phyloP scores from a whole-genome alignment of 1,140 invertebrate genomes.

The Philopotamus ludificatus region DNA sequence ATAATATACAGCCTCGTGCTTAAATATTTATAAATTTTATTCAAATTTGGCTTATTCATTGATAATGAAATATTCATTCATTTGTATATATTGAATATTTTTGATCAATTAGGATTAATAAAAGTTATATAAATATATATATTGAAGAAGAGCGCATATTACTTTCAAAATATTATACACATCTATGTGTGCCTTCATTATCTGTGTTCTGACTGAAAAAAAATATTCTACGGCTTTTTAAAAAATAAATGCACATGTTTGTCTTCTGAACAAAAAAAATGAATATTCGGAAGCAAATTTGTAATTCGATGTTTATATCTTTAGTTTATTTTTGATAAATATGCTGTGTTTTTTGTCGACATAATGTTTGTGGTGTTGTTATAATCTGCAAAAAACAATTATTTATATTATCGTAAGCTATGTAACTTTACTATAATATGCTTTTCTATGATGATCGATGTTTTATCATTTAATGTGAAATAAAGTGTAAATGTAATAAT shows the following conservation, averaged over 20 bases:
- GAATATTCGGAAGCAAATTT: constrained; percentile 1
- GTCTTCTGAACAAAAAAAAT: constrained; percentile 28
- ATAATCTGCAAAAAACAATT: too few species aligned
- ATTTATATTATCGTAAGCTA: constrained; percentile 21
- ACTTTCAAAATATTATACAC: constrained; percentile 37
- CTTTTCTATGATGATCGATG: constrained; percentile 41
- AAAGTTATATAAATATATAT: too few species aligned
- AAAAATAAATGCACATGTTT: constrained; percentile 25
- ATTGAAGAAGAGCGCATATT: too few species aligned
- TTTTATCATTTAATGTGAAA: constrained; percentile 36
- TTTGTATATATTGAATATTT: too few species aligned
- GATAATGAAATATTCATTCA: too few species aligned
- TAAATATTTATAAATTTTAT: too few species aligned
- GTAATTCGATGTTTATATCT: constrained; percentile 18
- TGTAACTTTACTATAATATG: constrained; percentile 40
- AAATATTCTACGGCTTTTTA: constrained; percentile 38
- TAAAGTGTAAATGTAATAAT: constrained; percentile 35
- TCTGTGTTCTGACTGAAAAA: constrained; percentile 41
- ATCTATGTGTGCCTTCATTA: constrained; percentile 41
- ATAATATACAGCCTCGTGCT: too few species aligned
- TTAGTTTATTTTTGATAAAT: constrained; percentile 42
- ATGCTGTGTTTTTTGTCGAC: constrained; percentile 30
- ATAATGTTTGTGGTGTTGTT: too few species aligned
- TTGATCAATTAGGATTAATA: too few species aligned
- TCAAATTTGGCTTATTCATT: too few species aligned